Conservation (phyloP, 1,140 invertebrate species). For the Whitmania pigra region DNA sequence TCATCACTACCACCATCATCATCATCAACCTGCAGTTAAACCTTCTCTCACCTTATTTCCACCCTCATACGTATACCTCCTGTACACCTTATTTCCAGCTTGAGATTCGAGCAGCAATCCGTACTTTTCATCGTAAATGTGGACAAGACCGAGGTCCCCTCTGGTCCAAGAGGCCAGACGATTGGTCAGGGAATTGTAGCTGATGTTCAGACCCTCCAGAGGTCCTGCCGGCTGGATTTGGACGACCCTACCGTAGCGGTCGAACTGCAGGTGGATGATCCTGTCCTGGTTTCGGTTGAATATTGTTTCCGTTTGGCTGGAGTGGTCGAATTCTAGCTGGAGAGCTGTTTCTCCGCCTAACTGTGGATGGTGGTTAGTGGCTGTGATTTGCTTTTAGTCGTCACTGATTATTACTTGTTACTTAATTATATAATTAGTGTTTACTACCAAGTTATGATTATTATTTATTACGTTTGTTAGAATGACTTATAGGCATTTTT, state of each 20-base stretch:
- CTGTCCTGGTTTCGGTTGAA: slow-evolving; percentile 68
- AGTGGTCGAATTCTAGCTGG: slow-evolving; percentile 78
- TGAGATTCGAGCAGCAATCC: slow-evolving; percentile 65
- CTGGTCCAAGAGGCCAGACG: slow-evolving; percentile 80
- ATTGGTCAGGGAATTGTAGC: slow-evolving; percentile 57
- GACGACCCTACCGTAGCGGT: slow-evolving; percentile 66
- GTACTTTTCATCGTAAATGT: slow-evolving; percentile 69
- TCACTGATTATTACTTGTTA: too few species aligned
- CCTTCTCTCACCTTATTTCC: too few species aligned
- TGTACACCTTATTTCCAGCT: slow-evolving; percentile 54
- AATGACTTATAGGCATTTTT: too few species aligned
- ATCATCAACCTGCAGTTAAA: too few species aligned
- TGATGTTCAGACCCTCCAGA: slow-evolving; percentile 66
- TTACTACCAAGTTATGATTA: too few species aligned
- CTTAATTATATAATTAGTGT: too few species aligned
- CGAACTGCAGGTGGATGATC: slow-evolving; percentile 70
- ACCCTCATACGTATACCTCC: too few species aligned
- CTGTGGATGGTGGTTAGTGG: slow-evolving; percentile 24
- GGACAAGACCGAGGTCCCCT: slow-evolving; percentile 69
- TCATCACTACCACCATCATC: too few species aligned
- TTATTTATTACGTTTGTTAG: too few species aligned
- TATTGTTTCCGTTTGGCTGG: slow-evolving; percentile 70
- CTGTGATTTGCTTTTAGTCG: too few species aligned
- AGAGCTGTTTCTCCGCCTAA: slow-evolving; percentile 67
- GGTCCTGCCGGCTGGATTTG: slow-evolving; percentile 48